These are phyloP conservation scores for Clarias macrocephalus DNA, from an alignment of 2,113 vertebrate species.

Conservation along the genomic window DNA sequence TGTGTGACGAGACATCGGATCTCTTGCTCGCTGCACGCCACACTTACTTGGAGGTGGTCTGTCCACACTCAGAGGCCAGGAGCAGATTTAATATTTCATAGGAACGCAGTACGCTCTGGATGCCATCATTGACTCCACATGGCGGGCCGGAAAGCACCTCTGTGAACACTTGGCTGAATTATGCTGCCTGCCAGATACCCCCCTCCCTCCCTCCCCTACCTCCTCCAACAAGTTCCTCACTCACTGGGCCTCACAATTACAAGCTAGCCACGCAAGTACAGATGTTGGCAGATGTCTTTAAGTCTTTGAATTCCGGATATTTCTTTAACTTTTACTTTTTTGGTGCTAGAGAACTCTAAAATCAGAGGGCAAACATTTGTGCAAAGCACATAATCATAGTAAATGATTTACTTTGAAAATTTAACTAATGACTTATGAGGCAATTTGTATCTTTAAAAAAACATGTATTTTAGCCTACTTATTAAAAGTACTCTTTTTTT, in stretches of 20 bases:
- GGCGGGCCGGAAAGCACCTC: constrained; percentile 89
- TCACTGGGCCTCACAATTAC: constrained; percentile 88
- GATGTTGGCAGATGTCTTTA: constrained; percentile 84
- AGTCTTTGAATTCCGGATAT: constrained; percentile 58
- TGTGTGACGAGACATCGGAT: constrained; percentile 69
- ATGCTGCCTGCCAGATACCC: constrained; percentile 86
- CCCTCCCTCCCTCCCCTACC: constrained; percentile 72
- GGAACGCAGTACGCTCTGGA: constrained; percentile 84
- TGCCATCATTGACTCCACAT: constrained; percentile 97
- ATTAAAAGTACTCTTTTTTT: neutral
- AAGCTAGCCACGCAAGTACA: constrained; percentile 86
- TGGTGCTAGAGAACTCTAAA: neutral
- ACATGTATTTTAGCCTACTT: neutral
- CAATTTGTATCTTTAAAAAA: neutral
- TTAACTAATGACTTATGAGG: no score
- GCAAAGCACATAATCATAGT: neutral
- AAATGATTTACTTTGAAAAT: neutral
- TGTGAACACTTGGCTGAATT: constrained; percentile 93
- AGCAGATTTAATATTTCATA: constrained; percentile 98
- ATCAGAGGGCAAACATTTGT: neutral
- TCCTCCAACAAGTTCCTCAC: constrained; percentile 67
- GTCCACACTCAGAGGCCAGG: constrained; percentile 79
- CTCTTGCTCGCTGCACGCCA: constrained; percentile 69
- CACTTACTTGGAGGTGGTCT: constrained; percentile 88
- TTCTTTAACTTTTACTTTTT: constrained; percentile 14